Percentiles rank a stretch among this genome's conserved stretches.
These are phyloP conservation scores for Drosophila koepferae DNA, from an alignment of 2,888 invertebrate genomes.

Conservation along the genomic window DNA sequence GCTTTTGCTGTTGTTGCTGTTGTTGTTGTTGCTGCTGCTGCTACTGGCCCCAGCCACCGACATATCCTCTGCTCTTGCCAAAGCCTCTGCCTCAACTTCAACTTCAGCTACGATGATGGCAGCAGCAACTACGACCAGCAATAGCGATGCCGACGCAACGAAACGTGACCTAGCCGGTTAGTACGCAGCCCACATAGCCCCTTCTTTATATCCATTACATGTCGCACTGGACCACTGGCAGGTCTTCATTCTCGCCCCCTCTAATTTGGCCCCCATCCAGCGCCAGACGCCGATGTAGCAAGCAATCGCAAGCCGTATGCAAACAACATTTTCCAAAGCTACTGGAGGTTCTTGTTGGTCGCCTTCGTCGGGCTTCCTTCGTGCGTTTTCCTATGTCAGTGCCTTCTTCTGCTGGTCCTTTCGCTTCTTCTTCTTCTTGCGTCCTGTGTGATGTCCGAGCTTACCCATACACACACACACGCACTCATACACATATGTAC, in stretches of 20 bases:
- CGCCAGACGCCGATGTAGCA: constrained; percentile 62
- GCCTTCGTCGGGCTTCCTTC: constrained; percentile 77
- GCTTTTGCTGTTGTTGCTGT: constrained; percentile 7
- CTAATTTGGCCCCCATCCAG: constrained; percentile 32
- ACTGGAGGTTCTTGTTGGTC: constrained; percentile 74
- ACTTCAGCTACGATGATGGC: constrained; percentile 48
- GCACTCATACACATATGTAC: constrained; percentile 1
- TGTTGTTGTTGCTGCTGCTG: constrained; percentile 3
- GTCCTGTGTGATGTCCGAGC: constrained; percentile 56
- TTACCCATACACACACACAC: constrained; percentile 16
- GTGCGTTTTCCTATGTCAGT: constrained; percentile 59
- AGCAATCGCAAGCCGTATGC: constrained; percentile 84
- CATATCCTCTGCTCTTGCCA: constrained; percentile 14
- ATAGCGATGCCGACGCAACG: constrained; percentile 68
- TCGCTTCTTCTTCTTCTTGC: constrained; percentile 67
- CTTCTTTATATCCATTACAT: constrained; percentile 68
- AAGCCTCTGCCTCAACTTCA: constrained; percentile 43
- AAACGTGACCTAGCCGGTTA: constrained; percentile 78
- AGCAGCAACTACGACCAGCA: constrained; percentile 34
- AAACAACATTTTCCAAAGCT: constrained; percentile 82
- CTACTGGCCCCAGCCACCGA: constrained; percentile 19
- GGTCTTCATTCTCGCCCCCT: constrained; percentile 14
- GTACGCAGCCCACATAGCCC: constrained; percentile 74
- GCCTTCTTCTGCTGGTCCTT: constrained; percentile 65
- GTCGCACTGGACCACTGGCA: constrained; percentile 65